Percentiles rank a stretch among this genome's conserved stretches.
Evolutionary conservation across 2,797 vertebrate genomes (phyloP).

Genomic region (Psittacula echo): DNA sequence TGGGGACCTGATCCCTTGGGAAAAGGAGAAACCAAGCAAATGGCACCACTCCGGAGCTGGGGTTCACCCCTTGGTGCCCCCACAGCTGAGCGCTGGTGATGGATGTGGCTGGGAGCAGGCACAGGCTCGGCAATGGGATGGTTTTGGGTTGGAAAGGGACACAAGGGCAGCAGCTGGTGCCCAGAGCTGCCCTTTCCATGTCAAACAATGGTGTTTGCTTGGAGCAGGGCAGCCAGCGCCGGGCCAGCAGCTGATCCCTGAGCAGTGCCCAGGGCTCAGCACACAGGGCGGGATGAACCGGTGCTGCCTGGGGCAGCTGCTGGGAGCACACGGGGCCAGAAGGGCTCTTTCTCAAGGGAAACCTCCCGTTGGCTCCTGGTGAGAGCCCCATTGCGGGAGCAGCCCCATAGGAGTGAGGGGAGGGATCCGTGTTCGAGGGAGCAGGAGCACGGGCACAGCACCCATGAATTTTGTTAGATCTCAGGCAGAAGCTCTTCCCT

Average conservation of each 20-base stretch:
- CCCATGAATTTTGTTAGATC: no score
- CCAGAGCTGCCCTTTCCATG: background rate
- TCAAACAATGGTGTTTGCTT: background rate
- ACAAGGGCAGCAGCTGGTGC: background rate
- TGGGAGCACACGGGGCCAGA: background rate
- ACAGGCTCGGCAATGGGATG: accelerated
- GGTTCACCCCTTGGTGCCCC: accelerated
- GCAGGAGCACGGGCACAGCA: background rate
- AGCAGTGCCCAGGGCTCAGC: background rate
- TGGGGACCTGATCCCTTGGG: accelerated
- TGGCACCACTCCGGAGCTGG: accelerated
- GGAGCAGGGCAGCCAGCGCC: background rate
- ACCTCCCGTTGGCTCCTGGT: background rate
- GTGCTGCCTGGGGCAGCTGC: background rate
- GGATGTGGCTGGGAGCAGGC: accelerated
- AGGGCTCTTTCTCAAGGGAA: background rate
- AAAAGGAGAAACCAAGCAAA: background rate
- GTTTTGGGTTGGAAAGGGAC: background rate
- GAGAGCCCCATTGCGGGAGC: accelerated
- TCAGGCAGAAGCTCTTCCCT: background rate
- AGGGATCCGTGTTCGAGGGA: background rate
- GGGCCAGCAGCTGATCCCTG: background rate
- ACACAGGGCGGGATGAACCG: accelerated
- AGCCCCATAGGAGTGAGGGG: background rate
- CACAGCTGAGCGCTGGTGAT: background rate